A percentile compares a stretch with the other conserved stretches of the same genome.
Conservation (phyloP, 1,140 invertebrate species). For the Nasonia vitripennis region DNA sequence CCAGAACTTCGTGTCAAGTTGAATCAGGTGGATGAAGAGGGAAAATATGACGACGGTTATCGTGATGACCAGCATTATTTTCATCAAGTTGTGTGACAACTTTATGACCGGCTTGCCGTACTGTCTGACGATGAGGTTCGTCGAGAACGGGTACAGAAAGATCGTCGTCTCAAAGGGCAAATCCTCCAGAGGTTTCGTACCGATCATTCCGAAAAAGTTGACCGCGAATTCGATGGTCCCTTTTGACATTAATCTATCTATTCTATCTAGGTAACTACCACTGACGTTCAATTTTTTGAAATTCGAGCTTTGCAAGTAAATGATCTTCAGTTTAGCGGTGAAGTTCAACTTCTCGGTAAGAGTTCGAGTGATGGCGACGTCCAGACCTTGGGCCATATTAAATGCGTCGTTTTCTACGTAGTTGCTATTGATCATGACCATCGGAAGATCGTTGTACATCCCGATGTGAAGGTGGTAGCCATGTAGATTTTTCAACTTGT, state of each 20-base stretch:
- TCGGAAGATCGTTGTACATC: conserved; percentile 7
- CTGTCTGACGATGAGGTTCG: conserved; percentile 33
- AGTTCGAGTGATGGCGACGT: conserved; percentile 6
- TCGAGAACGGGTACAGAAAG: conserved; percentile 20
- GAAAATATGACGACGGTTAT: not conserved
- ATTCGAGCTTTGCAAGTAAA: not conserved
- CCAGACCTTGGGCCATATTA: conserved; percentile 17
- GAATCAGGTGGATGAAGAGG: not conserved
- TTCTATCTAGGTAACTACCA: not conserved
- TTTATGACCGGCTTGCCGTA: conserved; percentile 3
- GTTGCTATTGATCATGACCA: conserved; percentile 22
- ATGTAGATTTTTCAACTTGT: conserved; percentile 18
- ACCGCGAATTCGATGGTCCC: conserved; percentile 23
- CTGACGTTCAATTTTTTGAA: conserved; percentile 6
- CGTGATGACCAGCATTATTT: not conserved
- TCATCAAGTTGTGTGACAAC: conserved; percentile 20
- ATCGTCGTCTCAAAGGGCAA: conserved; percentile 9
- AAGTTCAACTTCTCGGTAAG: conserved; percentile 29
- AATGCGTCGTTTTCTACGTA: not conserved
- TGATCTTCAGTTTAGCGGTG: not conserved
- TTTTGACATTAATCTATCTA: not conserved
- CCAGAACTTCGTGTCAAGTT: conserved; percentile 11
- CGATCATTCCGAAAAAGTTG: conserved; percentile 35
- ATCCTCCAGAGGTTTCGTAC: not conserved
- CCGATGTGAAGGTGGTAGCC: not conserved